phyloP scores from a whole-genome alignment of 2,113 vertebrate genomes.

The Alethe castanea region DNA sequence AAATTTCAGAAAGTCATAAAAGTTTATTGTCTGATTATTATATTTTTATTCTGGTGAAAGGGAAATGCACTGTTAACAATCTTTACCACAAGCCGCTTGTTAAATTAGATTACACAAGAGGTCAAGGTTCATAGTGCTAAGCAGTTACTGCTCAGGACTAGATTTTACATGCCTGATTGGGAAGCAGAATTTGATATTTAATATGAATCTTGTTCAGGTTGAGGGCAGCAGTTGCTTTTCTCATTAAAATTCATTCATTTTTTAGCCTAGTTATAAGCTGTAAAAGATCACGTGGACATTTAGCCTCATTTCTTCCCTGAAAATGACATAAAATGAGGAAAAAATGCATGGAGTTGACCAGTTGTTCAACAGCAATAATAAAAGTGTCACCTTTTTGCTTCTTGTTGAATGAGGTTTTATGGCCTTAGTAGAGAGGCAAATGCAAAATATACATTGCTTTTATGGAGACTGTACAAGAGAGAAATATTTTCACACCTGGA shows the following conservation, averaged over 20 bases:
- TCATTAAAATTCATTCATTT: background rate
- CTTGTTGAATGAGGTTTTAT: background rate
- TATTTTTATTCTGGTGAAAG: background rate
- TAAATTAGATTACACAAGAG: background rate
- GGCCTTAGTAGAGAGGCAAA: background rate
- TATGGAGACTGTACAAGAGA: background rate
- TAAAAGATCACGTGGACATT: background rate
- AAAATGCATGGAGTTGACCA: background rate
- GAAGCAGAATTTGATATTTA: background rate
- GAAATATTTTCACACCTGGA: background rate
- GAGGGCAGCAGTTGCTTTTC: background rate
- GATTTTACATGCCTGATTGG: background rate
- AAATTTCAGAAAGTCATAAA: background rate
- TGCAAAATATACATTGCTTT: background rate
- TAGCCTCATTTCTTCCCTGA: background rate
- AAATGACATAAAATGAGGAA: background rate
- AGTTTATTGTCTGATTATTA: background rate
- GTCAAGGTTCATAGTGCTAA: background rate
- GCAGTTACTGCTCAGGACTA: background rate
- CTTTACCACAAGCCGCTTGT: background rate
- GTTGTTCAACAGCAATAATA: background rate
- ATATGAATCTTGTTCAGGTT: background rate
- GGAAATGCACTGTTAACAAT: background rate
- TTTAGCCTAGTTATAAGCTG: background rate
- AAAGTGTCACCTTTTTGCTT: background rate